Evolutionary conservation across 2,888 invertebrate species (phyloP).

Genomic region (Malachius bipustulatus): DNA sequence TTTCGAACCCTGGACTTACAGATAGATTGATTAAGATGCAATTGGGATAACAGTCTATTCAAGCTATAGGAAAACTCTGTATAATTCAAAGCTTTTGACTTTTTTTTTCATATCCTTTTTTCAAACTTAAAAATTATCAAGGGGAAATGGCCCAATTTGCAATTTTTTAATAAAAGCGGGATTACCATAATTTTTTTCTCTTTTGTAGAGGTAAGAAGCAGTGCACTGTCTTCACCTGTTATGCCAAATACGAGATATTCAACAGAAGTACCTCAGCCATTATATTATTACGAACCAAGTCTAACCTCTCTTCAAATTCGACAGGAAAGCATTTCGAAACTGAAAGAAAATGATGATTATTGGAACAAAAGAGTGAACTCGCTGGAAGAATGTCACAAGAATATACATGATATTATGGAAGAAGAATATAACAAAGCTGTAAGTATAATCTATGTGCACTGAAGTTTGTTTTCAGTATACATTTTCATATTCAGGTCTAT

Average conservation of each 20-base stretch:
- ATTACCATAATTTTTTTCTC: too few species aligned
- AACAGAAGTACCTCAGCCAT: slow-evolving; percentile 17
- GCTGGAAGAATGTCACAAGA: slow-evolving; percentile 44
- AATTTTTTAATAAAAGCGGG: too few species aligned
- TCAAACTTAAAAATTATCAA: too few species aligned
- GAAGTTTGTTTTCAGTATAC: too few species aligned
- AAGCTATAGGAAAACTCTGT: too few species aligned
- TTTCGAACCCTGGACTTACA: too few species aligned
- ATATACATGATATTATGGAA: slow-evolving; percentile 45
- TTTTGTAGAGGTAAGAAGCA: slow-evolving; percentile 11
- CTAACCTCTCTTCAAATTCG: slow-evolving; percentile 35
- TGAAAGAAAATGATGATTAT: slow-evolving; percentile 46
- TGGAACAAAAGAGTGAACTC: slow-evolving; percentile 46
- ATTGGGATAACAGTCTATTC: too few species aligned
- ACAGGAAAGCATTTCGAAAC: slow-evolving; percentile 46
- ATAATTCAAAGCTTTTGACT: too few species aligned
- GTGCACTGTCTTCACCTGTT: slow-evolving; percentile 10
- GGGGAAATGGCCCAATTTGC: too few species aligned
- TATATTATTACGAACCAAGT: slow-evolving; percentile 31
- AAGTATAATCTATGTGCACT: slow-evolving; percentile 20
- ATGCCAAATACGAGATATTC: slow-evolving; percentile 7
- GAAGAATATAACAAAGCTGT: slow-evolving; percentile 46
- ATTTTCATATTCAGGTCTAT: too few species aligned
- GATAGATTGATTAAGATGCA: too few species aligned
- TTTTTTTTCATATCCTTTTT: too few species aligned